A percentile compares a stretch with the other conserved stretches of the same genome.
Conservation (phyloP, 2,888 invertebrate genomes). For the Rhyacophila evoluta region DNA sequence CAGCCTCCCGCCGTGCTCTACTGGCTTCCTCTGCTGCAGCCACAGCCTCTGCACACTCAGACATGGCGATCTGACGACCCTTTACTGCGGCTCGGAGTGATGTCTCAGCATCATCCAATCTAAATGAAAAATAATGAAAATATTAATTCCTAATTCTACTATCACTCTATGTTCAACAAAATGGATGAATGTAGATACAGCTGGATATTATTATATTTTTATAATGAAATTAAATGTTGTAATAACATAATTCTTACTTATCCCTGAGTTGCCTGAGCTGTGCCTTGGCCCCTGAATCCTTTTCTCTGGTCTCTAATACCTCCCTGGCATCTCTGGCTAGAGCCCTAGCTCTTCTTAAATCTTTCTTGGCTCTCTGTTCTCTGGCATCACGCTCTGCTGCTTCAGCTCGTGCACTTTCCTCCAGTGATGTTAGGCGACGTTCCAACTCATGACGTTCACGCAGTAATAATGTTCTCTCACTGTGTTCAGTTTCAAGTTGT, state of each 20-base stretch:
- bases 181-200: too few relatives aligned
- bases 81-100: conserved; percentile 87
- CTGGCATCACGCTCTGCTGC: conserved; percentile 80
- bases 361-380: conserved; percentile 82
- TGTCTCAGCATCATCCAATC: conserved; percentile 89
- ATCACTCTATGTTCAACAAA: background rate
- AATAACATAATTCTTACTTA: too few relatives aligned
- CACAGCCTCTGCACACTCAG: conserved; percentile 87
- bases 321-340: conserved; percentile 92
- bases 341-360: conserved; percentile 90
- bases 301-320: conserved; percentile 89
- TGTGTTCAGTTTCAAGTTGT: conserved; percentile 93
- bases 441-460: conserved; percentile 94
- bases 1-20: conserved; percentile 81
- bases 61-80: conserved; percentile 86
- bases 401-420: conserved; percentile 81
- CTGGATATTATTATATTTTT: too few relatives aligned
- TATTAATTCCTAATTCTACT: background rate
- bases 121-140: conserved; percentile 10
- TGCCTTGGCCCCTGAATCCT: conserved; percentile 85
- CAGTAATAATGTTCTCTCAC: conserved; percentile 86
- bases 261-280: conserved; percentile 82
- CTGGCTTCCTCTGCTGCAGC: conserved; percentile 86
- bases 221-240: too few relatives aligned
- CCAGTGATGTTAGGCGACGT: conserved; percentile 82